phyloP scores from a whole-genome alignment of 2,797 vertebrate species.

The Phalanger gymnotis region DNA sequence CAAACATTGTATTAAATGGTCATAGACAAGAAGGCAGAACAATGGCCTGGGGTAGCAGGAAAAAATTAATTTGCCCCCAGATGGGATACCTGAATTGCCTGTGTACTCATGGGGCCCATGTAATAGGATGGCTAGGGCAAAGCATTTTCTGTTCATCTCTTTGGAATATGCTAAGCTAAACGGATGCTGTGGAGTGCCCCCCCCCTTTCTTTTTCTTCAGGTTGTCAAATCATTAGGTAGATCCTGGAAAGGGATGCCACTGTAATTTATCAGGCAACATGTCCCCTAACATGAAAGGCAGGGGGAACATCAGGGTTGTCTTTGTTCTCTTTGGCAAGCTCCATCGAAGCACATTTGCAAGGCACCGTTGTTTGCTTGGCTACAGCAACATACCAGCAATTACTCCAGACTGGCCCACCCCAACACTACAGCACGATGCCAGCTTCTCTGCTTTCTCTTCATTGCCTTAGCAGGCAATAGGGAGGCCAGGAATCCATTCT shows the following conservation, averaged over 20 bases:
- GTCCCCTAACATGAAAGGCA: slow-evolving; percentile 4
- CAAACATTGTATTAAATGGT: neutral
- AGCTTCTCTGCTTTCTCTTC: neutral
- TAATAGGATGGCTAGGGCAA: neutral
- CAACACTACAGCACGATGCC: neutral
- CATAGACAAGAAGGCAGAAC: neutral
- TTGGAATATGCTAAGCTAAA: neutral
- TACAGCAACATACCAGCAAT: neutral
- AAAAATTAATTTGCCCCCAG: neutral
- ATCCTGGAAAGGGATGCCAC: neutral
- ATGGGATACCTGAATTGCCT: neutral
- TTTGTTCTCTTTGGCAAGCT: slow-evolving; percentile 22
- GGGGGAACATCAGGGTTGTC: neutral
- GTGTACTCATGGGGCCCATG: neutral
- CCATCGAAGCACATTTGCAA: neutral
- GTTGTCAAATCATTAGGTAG: neutral
- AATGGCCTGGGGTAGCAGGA: neutral
- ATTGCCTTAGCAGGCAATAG: neutral
- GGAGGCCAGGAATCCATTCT: neutral
- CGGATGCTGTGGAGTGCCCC: neutral
- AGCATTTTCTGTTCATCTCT: neutral
- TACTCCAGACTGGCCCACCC: neutral
- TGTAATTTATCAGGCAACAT: slow-evolving; percentile 10
- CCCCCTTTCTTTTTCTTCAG: neutral
- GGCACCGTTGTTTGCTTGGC: neutral